These are phyloP conservation scores for Sebastes elongatus DNA, from an alignment of 2,797 vertebrate genomes.

Conservation along the genomic window DNA sequence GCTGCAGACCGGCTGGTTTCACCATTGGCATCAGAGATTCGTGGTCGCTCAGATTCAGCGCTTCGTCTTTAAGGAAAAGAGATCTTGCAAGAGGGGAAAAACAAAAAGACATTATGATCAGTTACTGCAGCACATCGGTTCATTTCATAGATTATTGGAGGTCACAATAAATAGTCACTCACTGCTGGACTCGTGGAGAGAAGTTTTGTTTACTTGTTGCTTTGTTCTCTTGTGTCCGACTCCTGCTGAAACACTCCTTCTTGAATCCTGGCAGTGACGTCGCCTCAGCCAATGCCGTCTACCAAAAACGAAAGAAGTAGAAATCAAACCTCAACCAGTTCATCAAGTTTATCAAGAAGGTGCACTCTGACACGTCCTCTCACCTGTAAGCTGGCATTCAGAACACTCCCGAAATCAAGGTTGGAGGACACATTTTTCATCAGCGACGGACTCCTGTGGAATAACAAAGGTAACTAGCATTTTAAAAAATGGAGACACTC, in stretches of 20 bases:
- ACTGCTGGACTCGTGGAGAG: constrained; percentile 85
- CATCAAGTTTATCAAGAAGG: not conserved
- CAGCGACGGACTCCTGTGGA: constrained; percentile 87
- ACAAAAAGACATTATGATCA: not conserved
- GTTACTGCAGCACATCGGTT: not conserved
- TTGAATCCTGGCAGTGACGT: constrained; percentile 85
- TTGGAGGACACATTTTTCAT: constrained; percentile 89
- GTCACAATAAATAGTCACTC: constrained; percentile 65
- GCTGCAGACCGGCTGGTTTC: constrained; percentile 84
- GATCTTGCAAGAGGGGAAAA: constrained; percentile 78
- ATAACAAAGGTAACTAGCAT: constrained; percentile 18
- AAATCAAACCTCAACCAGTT: not conserved
- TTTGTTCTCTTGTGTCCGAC: constrained; percentile 77
- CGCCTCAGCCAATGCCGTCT: constrained; percentile 87
- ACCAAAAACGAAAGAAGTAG: constrained; percentile 10
- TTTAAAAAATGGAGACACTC: not conserved
- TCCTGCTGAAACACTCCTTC: constrained; percentile 81
- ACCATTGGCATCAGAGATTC: constrained; percentile 84
- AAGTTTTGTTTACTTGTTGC: constrained; percentile 81
- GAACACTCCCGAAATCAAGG: constrained; percentile 85
- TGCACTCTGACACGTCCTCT: not conserved
- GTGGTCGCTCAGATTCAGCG: constrained; percentile 84
- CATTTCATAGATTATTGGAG: not conserved
- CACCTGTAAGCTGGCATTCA: constrained; percentile 90
- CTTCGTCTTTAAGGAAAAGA: constrained; percentile 86